These are phyloP conservation scores for Dendrocincla fuliginosa DNA, from an alignment of 2,797 vertebrate species.

Conservation along the genomic window DNA sequence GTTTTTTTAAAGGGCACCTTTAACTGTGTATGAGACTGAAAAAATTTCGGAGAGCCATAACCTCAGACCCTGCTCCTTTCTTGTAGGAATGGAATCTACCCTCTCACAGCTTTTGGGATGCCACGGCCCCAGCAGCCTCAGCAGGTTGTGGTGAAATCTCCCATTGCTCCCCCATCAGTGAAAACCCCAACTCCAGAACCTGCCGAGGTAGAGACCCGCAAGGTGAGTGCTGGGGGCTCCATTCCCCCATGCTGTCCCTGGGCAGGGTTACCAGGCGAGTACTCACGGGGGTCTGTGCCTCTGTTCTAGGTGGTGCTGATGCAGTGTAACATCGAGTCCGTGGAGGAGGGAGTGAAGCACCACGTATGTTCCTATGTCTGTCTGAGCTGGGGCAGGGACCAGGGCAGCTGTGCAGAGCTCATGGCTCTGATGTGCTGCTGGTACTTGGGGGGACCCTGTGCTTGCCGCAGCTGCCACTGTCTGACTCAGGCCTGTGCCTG, in stretches of 20 bases:
- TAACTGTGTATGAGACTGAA: not conserved
- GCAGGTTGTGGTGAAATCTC: constrained; percentile 93
- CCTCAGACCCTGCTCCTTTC: not conserved
- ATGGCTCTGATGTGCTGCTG: not conserved
- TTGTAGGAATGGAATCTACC: constrained; percentile 94
- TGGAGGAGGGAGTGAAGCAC: constrained; percentile 94
- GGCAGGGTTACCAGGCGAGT: not conserved
- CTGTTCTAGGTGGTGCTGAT: constrained; percentile 91
- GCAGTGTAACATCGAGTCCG: constrained; percentile 98
- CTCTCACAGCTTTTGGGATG: constrained; percentile 94
- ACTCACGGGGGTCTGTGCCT: not conserved
- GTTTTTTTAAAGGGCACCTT: not conserved
- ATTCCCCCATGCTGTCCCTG: fast-evolving
- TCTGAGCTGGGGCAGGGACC: fast-evolving
- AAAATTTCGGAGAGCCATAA: not conserved
- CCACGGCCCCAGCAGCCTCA: constrained; percentile 93
- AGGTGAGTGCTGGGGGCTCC: constrained; percentile 74
- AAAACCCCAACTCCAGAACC: constrained; percentile 96
- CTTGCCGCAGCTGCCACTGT: not conserved
- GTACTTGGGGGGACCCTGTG: not conserved
- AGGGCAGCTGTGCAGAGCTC: not conserved
- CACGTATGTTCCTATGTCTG: constrained; percentile 79
- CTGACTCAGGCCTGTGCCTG: not conserved
- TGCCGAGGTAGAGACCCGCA: constrained; percentile 94
- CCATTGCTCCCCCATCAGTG: constrained; percentile 92